Evolutionary conservation across 1,140 invertebrate genomes (phyloP), one percentile per base, ranked within the genome.

Genomic region (Tenebrio molitor): DNA sequence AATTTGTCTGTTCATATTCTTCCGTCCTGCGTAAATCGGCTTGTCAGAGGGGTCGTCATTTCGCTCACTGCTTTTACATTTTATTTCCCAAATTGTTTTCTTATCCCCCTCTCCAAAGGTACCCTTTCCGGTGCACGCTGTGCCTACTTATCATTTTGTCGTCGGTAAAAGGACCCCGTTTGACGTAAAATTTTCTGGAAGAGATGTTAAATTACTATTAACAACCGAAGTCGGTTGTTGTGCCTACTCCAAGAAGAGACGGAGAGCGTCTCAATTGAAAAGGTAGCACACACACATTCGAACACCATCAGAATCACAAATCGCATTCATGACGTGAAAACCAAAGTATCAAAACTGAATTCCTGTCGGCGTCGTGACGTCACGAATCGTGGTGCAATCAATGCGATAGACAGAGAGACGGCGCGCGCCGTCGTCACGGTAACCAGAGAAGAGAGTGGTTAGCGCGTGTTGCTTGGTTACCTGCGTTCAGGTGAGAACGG

Each of bases 371-470:
- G 66, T 29, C 66, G 66, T 69, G 66, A 69, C 66, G 66, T 69
- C 66, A 69, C 42, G 19, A n/a, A 46, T 67, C 41, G 41, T 36
- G 66, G 66, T 29, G 66, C 66, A 69, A 69, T 69, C 66, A 69
- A 69, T 69, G 66, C 46, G 66, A 66, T 53, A 69, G 66, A 69
- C 39, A 69, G 42, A 50, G 66, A 69, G 66, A 69, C 66, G 66
- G 66, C 66, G 66, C 66, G 63, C 63, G 42, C 46, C 64, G 66
- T 69, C 42, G 46, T 53, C 66, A 69, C 29, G 66, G 66, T 39
- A 69, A 69, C 66, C 19, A 17, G 23, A 69, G 34, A 58, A 29
- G 50, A 58, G 50, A 65, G 34, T 39, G 46, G 66, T 50, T 29
- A 69, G 8, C 33, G 44, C 15, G 44, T 69, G 66, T 69, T 69